These are phyloP conservation scores for Idaea biselata DNA, from an alignment of 2,888 invertebrate species.

Conservation along the genomic window DNA sequence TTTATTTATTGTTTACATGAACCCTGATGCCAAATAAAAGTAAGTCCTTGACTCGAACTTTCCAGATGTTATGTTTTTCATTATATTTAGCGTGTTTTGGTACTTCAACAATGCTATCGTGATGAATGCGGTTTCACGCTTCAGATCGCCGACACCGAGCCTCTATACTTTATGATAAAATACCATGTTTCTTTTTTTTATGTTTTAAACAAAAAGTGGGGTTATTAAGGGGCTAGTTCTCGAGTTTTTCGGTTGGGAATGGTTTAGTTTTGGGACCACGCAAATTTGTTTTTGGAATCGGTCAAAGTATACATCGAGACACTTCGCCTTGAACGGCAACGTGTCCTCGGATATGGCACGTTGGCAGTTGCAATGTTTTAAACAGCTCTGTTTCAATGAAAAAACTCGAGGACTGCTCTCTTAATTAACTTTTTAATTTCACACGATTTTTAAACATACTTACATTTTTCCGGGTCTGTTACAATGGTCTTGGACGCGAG, in stretches of 20 bases:
- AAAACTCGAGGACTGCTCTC: no score
- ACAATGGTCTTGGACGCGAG: no score
- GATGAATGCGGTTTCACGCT: constrained; percentile 38
- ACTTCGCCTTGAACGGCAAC: no score
- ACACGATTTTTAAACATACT: no score
- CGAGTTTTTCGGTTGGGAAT: not conserved
- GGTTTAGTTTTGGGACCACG: not conserved
- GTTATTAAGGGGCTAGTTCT: not conserved
- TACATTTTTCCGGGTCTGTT: no score
- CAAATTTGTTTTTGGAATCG: no score
- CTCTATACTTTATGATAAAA: not conserved
- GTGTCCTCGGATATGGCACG: no score
- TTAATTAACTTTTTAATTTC: no score
- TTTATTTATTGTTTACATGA: no score
- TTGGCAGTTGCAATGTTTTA: no score
- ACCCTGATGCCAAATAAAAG: constrained; percentile 6
- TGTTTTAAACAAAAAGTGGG: not conserved
- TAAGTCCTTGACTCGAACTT: constrained; percentile 37
- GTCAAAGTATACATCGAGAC: no score
- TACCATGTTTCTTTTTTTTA: not conserved
- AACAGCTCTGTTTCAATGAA: no score
- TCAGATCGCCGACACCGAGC: constrained; percentile 26
- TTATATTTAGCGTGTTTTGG: constrained; percentile 58
- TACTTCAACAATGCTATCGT: constrained; percentile 68
- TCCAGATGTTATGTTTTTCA: constrained; percentile 57